Evolutionary conservation across 1,140 invertebrate species (phyloP).

Genomic region (Heliconius melpomene): DNA sequence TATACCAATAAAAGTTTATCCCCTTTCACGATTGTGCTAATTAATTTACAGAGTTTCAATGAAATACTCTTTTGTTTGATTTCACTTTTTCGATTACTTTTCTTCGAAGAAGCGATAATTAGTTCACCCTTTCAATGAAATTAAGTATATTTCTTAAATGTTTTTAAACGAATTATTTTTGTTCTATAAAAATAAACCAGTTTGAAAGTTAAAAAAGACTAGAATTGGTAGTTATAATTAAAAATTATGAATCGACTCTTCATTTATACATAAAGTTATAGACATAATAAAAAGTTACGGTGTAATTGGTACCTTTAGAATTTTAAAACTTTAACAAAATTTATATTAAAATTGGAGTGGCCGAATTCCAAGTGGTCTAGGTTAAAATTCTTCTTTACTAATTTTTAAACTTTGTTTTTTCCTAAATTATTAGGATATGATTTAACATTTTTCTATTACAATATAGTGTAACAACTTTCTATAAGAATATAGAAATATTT

Average conservation of each 20-base stretch:
- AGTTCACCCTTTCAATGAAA: background rate
- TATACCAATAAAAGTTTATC: background rate
- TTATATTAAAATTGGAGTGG: no score
- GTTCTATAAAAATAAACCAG: background rate
- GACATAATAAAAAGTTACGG: background rate
- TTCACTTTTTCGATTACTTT: background rate
- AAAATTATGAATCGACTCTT: background rate
- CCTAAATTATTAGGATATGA: no score
- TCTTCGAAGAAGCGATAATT: constrained; percentile 5
- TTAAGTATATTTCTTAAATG: background rate
- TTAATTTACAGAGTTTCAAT: background rate
- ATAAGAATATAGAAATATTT: no score
- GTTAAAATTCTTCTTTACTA: no score
- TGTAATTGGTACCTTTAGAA: no score
- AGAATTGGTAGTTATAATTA: background rate
- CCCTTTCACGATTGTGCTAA: background rate
- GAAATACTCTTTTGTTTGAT: constrained; percentile 4
- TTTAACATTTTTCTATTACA: no score
- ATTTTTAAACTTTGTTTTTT: no score
- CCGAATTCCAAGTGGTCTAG: no score
- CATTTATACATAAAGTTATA: background rate
- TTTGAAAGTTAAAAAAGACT: background rate
- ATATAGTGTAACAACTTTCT: no score
- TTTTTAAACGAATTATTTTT: background rate
- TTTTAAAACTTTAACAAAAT: no score